Conservation (phyloP, 1,140 invertebrate genomes). For the Antheraea pernyi region DNA sequence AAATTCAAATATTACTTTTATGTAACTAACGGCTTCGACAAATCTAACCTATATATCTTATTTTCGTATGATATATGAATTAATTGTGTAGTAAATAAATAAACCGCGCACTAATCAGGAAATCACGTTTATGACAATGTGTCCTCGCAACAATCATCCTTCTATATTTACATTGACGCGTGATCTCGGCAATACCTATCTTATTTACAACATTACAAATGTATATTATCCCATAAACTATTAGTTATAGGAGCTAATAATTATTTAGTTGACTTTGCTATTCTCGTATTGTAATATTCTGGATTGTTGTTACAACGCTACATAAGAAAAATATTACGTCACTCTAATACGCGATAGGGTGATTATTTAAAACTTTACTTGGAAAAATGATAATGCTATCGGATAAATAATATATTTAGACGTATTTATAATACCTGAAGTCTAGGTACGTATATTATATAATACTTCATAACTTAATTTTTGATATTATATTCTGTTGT, state of each 20-base stretch:
- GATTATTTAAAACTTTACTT: background rate
- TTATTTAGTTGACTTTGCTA: background rate
- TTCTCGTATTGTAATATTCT: no score
- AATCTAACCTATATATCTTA: background rate
- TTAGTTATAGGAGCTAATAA: background rate
- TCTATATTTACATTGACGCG: background rate
- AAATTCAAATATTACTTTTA: no score
- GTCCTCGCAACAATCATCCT: background rate
- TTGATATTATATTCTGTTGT: no score
- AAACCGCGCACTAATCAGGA: slow-evolving; percentile 4
- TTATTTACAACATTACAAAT: background rate
- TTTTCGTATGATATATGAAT: background rate
- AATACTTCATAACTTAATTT: no score
- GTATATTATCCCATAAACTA: background rate
- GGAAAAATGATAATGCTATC: background rate
- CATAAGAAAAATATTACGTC: background rate
- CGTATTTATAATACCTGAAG: background rate
- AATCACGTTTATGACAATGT: slow-evolving; percentile 11
- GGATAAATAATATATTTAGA: background rate
- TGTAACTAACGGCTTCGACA: no score
- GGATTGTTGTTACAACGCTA: background rate
- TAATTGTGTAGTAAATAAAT: no score
- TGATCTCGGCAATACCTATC: background rate
- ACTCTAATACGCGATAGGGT: background rate
- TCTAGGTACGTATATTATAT: no score